These are phyloP conservation scores for Kryptopterus vitreolus DNA, from an alignment of 2,797 vertebrate genomes.

Conservation along the genomic window DNA sequence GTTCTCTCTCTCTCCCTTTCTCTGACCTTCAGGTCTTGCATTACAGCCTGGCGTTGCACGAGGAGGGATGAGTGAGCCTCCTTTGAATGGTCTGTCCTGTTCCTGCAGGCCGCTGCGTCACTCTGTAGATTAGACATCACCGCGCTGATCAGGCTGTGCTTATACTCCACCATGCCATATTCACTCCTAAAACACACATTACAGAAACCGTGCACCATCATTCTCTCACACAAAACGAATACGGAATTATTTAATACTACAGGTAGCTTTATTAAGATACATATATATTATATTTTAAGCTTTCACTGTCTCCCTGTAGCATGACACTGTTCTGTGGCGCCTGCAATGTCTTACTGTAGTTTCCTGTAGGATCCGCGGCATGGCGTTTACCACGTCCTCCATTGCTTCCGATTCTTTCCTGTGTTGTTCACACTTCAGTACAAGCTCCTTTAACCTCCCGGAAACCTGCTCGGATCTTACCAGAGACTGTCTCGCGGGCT, in stretches of 20 bases:
- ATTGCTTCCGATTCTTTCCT: slow-evolving; percentile 60
- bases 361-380: slow-evolving; percentile 58
- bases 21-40: slow-evolving; percentile 70
- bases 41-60: slow-evolving; percentile 61
- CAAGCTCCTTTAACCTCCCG: slow-evolving; percentile 48
- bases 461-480: slow-evolving; percentile 52
- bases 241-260: not conserved
- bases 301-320: too few relatives aligned
- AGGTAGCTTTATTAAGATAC: not conserved
- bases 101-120: slow-evolving; percentile 68
- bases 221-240: not conserved
- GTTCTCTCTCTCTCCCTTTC: not conserved
- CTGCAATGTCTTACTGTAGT: slow-evolving; percentile 66
- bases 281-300: too few relatives aligned
- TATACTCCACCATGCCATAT: slow-evolving; percentile 63
- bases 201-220: not conserved
- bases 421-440: slow-evolving; percentile 57
- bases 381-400: slow-evolving; percentile 53
- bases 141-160: slow-evolving; percentile 67
- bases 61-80: slow-evolving; percentile 54
- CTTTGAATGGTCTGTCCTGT: slow-evolving; percentile 65
- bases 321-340: not conserved
- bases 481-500: slow-evolving; percentile 44
- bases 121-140: slow-evolving; percentile 70
- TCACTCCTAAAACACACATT: slow-evolving; percentile 58